Conservation (phyloP, 1,140 invertebrate genomes). For the Drosophila athabasca region DNA sequence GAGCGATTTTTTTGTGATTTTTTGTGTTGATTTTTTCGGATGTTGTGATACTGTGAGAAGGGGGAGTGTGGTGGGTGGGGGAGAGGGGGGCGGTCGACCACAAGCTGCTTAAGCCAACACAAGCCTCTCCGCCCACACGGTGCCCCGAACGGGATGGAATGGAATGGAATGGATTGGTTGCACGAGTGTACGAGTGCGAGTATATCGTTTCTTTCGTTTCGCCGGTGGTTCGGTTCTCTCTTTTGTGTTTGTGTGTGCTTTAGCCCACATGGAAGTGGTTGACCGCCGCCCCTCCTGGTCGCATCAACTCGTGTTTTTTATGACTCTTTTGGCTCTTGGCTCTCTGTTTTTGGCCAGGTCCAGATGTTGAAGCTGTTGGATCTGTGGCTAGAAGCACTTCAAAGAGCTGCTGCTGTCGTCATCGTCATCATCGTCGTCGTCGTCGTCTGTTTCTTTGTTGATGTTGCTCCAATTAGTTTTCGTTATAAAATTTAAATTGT, state of each 20-base stretch:
- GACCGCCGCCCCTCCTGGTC: slow-evolving; percentile 9
- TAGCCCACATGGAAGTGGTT: slow-evolving; percentile 43
- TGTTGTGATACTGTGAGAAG: too few relatives aligned
- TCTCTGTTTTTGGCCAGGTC: slow-evolving; percentile 24
- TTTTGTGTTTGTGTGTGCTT: not conserved
- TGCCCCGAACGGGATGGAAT: too few relatives aligned
- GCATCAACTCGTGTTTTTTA: slow-evolving; percentile 44
- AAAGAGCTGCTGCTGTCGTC: slow-evolving; percentile 33
- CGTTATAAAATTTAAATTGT: slow-evolving; percentile 53
- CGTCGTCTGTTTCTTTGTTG: slow-evolving; percentile 7
- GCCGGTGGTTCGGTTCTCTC: slow-evolving; percentile 1
- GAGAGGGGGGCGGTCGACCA: not conserved
- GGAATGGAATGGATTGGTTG: too few relatives aligned
- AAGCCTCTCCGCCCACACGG: slow-evolving; percentile 16
- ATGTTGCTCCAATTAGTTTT: slow-evolving; percentile 56
- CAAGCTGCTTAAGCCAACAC: slow-evolving; percentile 15
- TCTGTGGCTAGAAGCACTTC: slow-evolving; percentile 35
- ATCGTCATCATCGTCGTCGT: too few relatives aligned
- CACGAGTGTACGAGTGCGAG: too few relatives aligned
- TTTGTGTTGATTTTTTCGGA: too few relatives aligned
- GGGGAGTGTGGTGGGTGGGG: too few relatives aligned
- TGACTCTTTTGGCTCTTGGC: slow-evolving; percentile 20
- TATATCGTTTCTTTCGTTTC: not conserved
- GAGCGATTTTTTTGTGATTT: too few relatives aligned
- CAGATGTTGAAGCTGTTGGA: slow-evolving; percentile 24